Conservation (phyloP, 2,113 vertebrate genomes). For the Eudorcas thomsonii region DNA sequence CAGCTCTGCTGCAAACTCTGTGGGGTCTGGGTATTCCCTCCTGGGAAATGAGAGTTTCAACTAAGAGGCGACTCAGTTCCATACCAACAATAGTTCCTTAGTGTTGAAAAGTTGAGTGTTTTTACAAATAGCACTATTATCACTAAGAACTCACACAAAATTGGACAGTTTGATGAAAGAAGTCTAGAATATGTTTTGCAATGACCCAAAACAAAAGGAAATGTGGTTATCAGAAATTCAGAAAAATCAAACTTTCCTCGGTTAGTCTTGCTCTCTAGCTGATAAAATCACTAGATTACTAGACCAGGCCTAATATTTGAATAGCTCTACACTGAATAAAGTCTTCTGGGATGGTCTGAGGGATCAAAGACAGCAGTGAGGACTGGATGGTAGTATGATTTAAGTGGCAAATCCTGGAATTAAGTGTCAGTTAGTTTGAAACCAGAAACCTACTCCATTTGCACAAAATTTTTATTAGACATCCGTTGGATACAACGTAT, state of each 20-base stretch:
- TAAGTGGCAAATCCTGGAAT: background rate
- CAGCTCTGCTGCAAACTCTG: background rate
- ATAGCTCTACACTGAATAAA: background rate
- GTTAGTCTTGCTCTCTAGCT: background rate
- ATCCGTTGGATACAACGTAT: no score
- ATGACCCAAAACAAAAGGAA: background rate
- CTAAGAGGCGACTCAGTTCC: background rate
- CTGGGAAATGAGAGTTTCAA: background rate
- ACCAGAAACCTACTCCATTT: background rate
- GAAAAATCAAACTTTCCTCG: constrained; percentile 20
- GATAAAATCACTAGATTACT: background rate
- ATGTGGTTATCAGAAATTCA: background rate
- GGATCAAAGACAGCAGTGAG: background rate
- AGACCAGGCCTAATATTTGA: background rate
- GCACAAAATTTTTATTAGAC: background rate
- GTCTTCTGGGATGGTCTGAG: background rate
- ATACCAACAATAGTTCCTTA: background rate
- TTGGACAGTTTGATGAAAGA: background rate
- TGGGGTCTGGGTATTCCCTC: background rate
- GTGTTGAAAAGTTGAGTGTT: background rate
- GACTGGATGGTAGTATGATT: background rate
- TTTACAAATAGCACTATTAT: background rate
- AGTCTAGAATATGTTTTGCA: background rate
- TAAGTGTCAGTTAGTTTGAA: background rate
- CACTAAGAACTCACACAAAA: background rate